Percentiles rank a stretch among this genome's conserved stretches.
These are phyloP conservation scores for Tachuris rubrigastra DNA, from an alignment of 2,113 vertebrate genomes.

Conservation along the genomic window DNA sequence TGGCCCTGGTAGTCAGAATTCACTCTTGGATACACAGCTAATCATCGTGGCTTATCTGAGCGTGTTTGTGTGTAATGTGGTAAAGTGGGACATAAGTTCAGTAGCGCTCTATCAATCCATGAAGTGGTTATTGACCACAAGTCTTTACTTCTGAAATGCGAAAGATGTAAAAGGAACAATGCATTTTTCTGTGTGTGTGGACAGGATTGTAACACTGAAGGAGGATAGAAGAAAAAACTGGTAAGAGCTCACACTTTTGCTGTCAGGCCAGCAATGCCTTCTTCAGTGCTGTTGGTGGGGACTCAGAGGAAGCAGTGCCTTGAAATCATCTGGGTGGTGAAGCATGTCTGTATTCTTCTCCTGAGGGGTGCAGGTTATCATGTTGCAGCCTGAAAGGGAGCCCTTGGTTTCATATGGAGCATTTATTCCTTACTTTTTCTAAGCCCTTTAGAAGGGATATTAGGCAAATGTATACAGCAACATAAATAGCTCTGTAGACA, in stretches of 20 bases:
- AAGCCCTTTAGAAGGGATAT: neutral
- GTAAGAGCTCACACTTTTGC: neutral
- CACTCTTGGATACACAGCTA: neutral
- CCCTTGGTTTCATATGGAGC: neutral
- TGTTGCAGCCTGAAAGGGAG: neutral
- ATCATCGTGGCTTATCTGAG: neutral
- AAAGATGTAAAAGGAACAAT: neutral
- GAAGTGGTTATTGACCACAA: neutral
- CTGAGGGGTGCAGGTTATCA: neutral
- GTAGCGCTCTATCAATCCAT: neutral
- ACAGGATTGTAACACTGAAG: neutral
- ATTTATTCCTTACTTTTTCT: neutral
- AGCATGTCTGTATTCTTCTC: neutral
- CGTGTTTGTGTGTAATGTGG: neutral
- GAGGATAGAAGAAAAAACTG: neutral
- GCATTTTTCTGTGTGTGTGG: neutral
- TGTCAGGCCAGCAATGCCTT: neutral
- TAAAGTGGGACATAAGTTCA: neutral
- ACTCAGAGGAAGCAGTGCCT: neutral
- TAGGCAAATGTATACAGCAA: neutral
- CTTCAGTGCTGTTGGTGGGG: neutral
- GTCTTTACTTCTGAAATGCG: neutral
- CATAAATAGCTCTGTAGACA: neutral
- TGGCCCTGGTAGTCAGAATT: neutral
- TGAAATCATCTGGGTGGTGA: neutral